Conservation (phyloP, 2,888 invertebrate species). For the Mythimna loreyi region DNA sequence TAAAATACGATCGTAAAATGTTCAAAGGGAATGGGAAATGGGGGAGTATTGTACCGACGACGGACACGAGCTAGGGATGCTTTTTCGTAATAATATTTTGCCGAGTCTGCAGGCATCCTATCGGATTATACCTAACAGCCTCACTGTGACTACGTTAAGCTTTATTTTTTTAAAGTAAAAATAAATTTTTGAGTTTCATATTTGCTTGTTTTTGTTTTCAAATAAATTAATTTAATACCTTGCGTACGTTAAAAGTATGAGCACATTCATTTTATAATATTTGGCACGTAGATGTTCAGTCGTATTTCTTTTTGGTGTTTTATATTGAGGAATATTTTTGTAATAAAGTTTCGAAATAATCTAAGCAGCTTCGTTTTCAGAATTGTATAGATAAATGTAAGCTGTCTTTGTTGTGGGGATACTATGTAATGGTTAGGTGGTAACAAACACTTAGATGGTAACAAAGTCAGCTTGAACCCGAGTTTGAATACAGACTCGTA, state of each 20-base stretch:
- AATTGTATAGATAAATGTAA: neutral
- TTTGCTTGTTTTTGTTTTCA: too few relatives aligned
- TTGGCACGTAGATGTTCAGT: neutral
- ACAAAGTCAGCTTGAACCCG: neutral
- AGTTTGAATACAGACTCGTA: slow-evolving; percentile 31
- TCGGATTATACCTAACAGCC: slow-evolving; percentile 34
- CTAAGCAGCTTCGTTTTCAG: neutral
- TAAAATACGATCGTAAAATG: slow-evolving; percentile 49
- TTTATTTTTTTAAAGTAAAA: slow-evolving; percentile 21
- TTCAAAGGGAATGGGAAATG: neutral
- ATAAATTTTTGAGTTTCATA: neutral
- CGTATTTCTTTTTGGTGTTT: neutral
- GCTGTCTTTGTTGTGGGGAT: neutral
- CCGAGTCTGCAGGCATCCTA: slow-evolving; percentile 3
- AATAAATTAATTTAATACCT: too few relatives aligned
- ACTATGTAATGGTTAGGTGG: neutral
- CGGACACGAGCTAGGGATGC: slow-evolving; percentile 9
- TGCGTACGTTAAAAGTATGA: too few relatives aligned
- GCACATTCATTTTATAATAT: too few relatives aligned
- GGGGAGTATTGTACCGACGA: slow-evolving; percentile 1
- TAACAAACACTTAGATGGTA: neutral
- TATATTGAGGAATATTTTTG: neutral
- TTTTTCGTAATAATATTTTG: slow-evolving; percentile 45
- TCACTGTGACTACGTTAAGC: neutral
- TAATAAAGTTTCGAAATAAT: slow-evolving; percentile 14